A percentile compares a stretch with the other conserved stretches of the same genome.
These are phyloP conservation scores for Chlamydotis undulata DNA, from an alignment of 2,113 vertebrate genomes.

Conservation along the genomic window DNA sequence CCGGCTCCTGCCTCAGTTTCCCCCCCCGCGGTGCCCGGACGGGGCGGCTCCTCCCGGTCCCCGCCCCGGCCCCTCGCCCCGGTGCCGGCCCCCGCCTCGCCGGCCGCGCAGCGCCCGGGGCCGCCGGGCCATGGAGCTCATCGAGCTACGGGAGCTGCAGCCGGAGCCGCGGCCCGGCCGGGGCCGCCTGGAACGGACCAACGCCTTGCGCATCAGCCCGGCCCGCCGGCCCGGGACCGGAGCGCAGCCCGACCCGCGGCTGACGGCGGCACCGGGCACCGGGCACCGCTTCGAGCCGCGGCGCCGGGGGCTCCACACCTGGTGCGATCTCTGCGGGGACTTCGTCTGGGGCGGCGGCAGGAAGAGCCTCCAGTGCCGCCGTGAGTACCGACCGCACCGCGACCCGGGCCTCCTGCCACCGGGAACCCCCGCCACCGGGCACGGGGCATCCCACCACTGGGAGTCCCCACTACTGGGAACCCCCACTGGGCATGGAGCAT, in stretches of 20 bases:
- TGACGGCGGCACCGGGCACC: constrained; percentile 60
- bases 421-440: neutral
- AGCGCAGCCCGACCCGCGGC: constrained; percentile 67
- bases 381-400: constrained; percentile 82
- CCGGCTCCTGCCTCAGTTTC: constrained; percentile 34
- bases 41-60: neutral
- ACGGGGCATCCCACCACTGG: neutral
- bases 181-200: constrained; percentile 85
- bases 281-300: constrained; percentile 88
- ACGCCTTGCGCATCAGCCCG: constrained; percentile 87
- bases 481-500: neutral
- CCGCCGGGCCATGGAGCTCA: neutral
- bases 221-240: constrained; percentile 74
- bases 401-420: neutral
- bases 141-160: constrained; percentile 65
- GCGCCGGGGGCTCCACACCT: constrained; percentile 84
- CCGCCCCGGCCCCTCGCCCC: neutral
- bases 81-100: neutral
- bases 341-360: constrained; percentile 96
- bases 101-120: too few relatives aligned
- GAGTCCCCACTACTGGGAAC: neutral
- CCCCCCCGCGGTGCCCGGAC: neutral
- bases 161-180: constrained; percentile 52
- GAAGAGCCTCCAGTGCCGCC: constrained; percentile 86
- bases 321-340: constrained; percentile 96